These are phyloP conservation scores for Podilymbus podiceps DNA, from an alignment of 2,113 vertebrate genomes.

Conservation along the genomic window DNA sequence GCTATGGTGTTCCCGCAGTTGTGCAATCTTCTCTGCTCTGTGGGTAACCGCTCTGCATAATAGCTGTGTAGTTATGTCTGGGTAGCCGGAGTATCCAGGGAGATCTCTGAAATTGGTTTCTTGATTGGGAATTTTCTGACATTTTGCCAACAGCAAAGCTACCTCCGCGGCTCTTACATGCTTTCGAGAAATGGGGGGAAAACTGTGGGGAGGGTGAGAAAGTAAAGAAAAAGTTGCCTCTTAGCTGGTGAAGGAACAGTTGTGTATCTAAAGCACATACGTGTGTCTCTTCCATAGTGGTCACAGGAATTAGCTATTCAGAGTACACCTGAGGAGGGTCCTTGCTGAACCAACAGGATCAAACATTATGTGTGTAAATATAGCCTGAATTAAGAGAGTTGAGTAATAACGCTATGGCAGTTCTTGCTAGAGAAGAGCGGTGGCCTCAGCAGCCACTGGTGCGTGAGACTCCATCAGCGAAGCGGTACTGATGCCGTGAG, in stretches of 20 bases:
- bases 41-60: background rate
- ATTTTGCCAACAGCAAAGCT: background rate
- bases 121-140: background rate
- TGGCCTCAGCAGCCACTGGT: background rate
- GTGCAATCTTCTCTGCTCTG: background rate
- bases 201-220: background rate
- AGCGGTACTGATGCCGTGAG: background rate
- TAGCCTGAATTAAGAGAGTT: accelerated
- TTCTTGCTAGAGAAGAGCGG: background rate
- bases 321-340: background rate
- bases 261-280: background rate
- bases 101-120: background rate
- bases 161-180: background rate
- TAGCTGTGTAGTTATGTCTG: background rate
- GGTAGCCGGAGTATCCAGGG: background rate
- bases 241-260: background rate
- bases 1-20: background rate
- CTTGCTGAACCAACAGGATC: background rate
- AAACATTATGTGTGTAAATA: accelerated
- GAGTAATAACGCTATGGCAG: background rate
- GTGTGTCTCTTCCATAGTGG: background rate
- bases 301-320: background rate
- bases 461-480: background rate
- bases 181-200: background rate
- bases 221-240: background rate